Evolutionary conservation across 2,888 invertebrate genomes (phyloP), one percentile per base, ranked within the genome.

Genomic region (Noctua janthe): DNA sequence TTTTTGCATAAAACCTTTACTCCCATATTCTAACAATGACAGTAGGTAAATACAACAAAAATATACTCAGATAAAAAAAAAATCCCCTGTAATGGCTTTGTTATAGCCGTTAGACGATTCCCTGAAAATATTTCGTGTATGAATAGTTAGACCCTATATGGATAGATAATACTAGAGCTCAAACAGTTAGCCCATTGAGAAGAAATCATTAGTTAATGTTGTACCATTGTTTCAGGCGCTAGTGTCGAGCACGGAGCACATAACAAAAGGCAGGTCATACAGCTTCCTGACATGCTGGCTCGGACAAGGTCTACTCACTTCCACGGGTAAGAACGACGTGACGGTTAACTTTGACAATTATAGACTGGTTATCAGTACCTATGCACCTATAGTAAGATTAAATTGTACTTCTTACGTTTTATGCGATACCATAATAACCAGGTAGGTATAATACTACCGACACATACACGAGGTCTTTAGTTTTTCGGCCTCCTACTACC

Each of bases 251-350:
- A 94, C 92, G 1, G 96, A 96, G 78, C 93, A 96, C 66, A 96
- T 97, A 62, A 97, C 97, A 67, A 98, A 98, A 92, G 97, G 97
- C 2, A 92, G 90, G 51, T 96, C 97, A 1, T 97, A 97, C 87
- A 90, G 93, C 6, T 94, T 94, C 2, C 75, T 97, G 17, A 92
- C 92, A 51, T 94, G 96, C 0, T 97, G 97, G 97, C 93, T 97
- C 1, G 96, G 97, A 20, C 95, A 97, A 77, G 98, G 98, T 1
- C 95, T 98, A 0, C 95, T 98, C 0, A 97, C 97, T 2, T 97
- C 97, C 47, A 91, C 94, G 84, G 96, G 96, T 96, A 92, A 85
- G 70, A 75, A 78, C 15, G 7, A 47, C 2, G 43, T 17, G 7
- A 47, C 2, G 35, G 7, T 20, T 66, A 47, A 35, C 10, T 20